A percentile compares a stretch with the other conserved stretches of the same genome.
Conservation (phyloP, 2,888 invertebrate genomes). For the Melieria omissa region DNA sequence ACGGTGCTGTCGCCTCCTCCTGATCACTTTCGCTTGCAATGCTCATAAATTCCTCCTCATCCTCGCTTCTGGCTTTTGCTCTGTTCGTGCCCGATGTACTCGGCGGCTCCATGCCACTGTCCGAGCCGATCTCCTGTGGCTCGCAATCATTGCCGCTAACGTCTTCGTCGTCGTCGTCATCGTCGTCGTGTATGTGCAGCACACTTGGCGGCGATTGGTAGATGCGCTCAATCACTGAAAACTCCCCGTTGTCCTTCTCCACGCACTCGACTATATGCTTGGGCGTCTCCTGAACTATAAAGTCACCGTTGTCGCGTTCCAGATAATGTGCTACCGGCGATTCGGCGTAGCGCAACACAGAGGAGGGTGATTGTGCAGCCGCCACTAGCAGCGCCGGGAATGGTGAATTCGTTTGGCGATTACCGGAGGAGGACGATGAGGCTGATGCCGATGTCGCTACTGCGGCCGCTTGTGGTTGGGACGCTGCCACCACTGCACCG, state of each 20-base stretch:
- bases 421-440: constrained; percentile 36
- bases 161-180: constrained; percentile 55
- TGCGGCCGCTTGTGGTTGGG: constrained; percentile 16
- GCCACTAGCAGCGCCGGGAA: constrained; percentile 52
- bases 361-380: constrained; percentile 54
- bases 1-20: constrained; percentile 6
- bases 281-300: constrained; percentile 66
- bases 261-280: constrained; percentile 66
- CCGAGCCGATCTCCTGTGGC: constrained; percentile 30
- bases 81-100: constrained; percentile 12
- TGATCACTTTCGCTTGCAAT: constrained; percentile 25
- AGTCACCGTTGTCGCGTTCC: constrained; percentile 66
- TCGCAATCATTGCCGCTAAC: constrained; percentile 28
- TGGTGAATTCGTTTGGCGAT: constrained; percentile 57
- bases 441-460: constrained; percentile 12
- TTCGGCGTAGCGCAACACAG: constrained; percentile 63
- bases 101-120: constrained; percentile 43
- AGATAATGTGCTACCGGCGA: constrained; percentile 65
- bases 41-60: constrained; percentile 57
- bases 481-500: constrained; percentile 10
- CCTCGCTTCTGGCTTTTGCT: constrained; percentile 28
- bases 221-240: constrained; percentile 67
- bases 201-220: constrained; percentile 66
- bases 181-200: constrained; percentile 64
- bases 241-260: constrained; percentile 66